Evolutionary conservation across 2,888 invertebrate genomes (phyloP), one percentile per base, ranked within the genome.

Genomic region (Taenaris catops): DNA sequence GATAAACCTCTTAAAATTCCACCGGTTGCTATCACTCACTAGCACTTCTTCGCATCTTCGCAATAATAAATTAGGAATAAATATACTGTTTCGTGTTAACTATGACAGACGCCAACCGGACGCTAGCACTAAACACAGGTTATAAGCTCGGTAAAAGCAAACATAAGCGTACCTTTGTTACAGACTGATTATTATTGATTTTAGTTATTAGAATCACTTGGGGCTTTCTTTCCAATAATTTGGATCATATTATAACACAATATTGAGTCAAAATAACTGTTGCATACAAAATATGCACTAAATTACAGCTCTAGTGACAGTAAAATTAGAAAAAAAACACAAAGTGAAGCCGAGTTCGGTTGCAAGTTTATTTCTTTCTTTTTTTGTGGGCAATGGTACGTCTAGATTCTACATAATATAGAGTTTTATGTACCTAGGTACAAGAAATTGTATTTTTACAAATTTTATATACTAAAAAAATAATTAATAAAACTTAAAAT

Each of bases 81-180:
- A 34, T 53, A 64, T 56, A 51, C 63, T 58, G 69, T 71, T 67
- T 71, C 55, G 67, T 55, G 63, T 60, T 64, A 71, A 67, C 70
- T 75, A 61, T 80, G 78, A 76, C 79, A 75, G 87, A 87, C 87
- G 87, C 87, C 79, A 84, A 83, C 80, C 83, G 86, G 86, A 87
- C 87, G 86, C 87, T 65, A 76, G 72, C 70, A 74, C 73, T 72
- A 81, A 79, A 81, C 83, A 84, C 81, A 87, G 86, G 86, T 86
- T 86, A 84, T 78, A 79, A 59, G 68, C 68, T 65, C 58, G 61
- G 65, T 61, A 66, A 78, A 79, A 73, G 78, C 83, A 81, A 83
- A 84, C 83, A 86, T 72, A 40, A 87, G 87, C 86, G 84, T 87
- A 87, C 87, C 87, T 87, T 87, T 87, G 86, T 86, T 86, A 76